Evolutionary conservation across 2,888 invertebrate species (phyloP).

Genomic region (Dendrolimus houi): DNA sequence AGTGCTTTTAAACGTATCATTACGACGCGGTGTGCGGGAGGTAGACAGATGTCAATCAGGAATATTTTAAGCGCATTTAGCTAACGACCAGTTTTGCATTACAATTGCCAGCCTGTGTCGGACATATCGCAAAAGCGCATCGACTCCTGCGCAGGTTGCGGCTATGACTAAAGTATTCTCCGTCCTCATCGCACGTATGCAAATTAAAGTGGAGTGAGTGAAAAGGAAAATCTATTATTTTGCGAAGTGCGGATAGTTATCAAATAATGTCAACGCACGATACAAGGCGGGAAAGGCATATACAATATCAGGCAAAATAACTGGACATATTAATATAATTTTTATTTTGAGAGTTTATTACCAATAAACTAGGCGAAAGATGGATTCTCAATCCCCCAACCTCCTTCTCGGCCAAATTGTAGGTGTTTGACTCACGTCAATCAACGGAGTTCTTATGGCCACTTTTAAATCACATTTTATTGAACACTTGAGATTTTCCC

Average conservation of each 20-base stretch:
- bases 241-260: constrained; percentile 1
- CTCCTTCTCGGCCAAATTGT: no score
- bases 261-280: neutral
- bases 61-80: constrained; percentile 12
- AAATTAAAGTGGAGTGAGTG: neutral
- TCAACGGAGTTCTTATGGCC: no score
- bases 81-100: constrained; percentile 12
- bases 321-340: neutral
- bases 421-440: no score
- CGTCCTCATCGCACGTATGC: neutral
- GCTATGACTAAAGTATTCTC: constrained; percentile 2
- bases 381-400: no score
- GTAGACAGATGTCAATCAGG: constrained; percentile 11
- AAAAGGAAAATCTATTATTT: constrained; percentile 2
- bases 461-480: no score
- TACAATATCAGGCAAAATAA: neutral
- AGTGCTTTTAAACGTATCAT: constrained; percentile 4
- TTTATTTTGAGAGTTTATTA: no score
- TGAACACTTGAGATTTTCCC: no score
- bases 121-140: constrained; percentile 4
- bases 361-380: no score
- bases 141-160: neutral
- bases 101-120: constrained; percentile 8
- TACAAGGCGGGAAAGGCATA: neutral
- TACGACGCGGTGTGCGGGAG: constrained; percentile 1